A percentile compares a stretch with the other conserved stretches of the same genome.
These are phyloP conservation scores for Condylura cristata DNA, from an alignment of 2,113 vertebrate species.

Conservation along the genomic window DNA sequence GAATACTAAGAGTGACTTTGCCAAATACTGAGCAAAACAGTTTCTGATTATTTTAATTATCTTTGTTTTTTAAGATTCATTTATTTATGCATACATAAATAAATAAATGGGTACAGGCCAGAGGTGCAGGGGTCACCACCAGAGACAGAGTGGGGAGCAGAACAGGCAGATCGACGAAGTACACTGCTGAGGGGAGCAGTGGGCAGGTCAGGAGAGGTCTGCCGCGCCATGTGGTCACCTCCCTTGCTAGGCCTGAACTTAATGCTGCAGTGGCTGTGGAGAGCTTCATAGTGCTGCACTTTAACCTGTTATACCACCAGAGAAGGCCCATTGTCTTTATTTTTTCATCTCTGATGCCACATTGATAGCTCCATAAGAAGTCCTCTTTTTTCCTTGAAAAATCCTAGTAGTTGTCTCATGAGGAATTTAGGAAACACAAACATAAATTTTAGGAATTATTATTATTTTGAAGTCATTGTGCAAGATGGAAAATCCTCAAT, in stretches of 20 bases:
- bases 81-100: too few relatives aligned
- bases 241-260: too few relatives aligned
- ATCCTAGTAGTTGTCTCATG: background rate
- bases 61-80: conserved; percentile 23
- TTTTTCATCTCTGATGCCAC: background rate
- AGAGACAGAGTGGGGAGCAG: too few relatives aligned
- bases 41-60: background rate
- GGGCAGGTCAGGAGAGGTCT: too few relatives aligned
- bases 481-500: background rate
- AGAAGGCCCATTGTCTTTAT: conserved; percentile 29
- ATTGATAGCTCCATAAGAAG: background rate
- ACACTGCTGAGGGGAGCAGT: too few relatives aligned
- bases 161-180: too few relatives aligned
- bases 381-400: background rate
- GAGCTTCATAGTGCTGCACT: too few relatives aligned
- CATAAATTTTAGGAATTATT: background rate
- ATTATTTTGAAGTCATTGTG: background rate
- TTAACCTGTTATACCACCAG: too few relatives aligned
- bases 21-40: background rate
- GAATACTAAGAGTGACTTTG: background rate
- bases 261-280: too few relatives aligned
- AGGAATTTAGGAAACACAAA: background rate
- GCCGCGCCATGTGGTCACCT: too few relatives aligned
- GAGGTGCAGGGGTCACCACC: too few relatives aligned
- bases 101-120: too few relatives aligned